A percentile compares a stretch with the other conserved stretches of the same genome.
These are phyloP conservation scores for Agrypnus murinus DNA, from an alignment of 2,888 invertebrate species.

Conservation along the genomic window DNA sequence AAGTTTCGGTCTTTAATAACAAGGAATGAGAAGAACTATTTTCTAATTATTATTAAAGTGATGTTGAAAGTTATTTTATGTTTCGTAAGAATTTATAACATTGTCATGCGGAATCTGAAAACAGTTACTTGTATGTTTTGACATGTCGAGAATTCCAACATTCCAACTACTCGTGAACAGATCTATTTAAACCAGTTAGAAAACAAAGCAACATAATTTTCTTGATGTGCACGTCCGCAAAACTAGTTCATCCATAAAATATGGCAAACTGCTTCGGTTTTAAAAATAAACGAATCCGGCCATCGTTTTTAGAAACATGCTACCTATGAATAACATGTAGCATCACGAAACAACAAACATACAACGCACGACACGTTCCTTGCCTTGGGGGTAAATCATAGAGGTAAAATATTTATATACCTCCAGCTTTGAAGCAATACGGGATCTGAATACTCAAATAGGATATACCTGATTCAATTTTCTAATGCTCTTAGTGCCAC, in stretches of 20 bases:
- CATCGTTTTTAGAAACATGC: constrained; percentile 29
- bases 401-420: constrained; percentile 63
- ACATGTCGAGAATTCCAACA: constrained; percentile 3
- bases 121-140: constrained; percentile 5
- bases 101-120: too few species aligned
- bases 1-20: too few species aligned
- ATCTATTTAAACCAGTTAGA: constrained; percentile 17
- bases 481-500: constrained; percentile 35
- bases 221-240: constrained; percentile 19
- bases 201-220: constrained; percentile 21
- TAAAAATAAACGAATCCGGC: constrained; percentile 25
- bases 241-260: constrained; percentile 36
- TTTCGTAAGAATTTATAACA: too few species aligned
- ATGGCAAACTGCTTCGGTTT: neutral
- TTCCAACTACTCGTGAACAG: neutral
- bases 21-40: too few species aligned
- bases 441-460: constrained; percentile 62
- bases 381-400: constrained; percentile 61
- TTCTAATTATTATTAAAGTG: too few species aligned
- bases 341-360: constrained; percentile 42
- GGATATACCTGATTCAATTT: constrained; percentile 55
- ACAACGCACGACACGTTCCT: constrained; percentile 52
- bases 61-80: too few species aligned
- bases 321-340: constrained; percentile 39
- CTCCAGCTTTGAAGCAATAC: constrained; percentile 56